Base-by-base conservation (phyloP, 2,888 invertebrate species). In the Amiota communis region DNA sequence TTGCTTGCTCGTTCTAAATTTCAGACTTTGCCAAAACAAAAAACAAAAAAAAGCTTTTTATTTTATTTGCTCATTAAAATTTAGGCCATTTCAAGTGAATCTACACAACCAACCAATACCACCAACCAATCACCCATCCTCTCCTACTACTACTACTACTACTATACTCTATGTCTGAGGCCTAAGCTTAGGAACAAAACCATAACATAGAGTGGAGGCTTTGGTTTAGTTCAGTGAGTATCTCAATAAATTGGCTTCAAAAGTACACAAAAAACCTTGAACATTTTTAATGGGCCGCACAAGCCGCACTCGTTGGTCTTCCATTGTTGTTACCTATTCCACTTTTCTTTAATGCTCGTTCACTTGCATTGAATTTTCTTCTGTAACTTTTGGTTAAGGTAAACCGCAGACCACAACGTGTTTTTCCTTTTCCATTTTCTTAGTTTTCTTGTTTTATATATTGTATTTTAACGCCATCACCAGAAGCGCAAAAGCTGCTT, bases 41-140 rank as follows among this genome's bases (percentile, higher is more conserved):
- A 36, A 36, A 36, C 36, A 36, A 36, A 36, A 36, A 53, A 4
- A 53, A 53, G 3, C 23, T 23, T 15, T 17, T 61, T 61, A 20
- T 70, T 70, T 49, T 48, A 53, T 51, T 64, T 72, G 79, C 86
- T 86, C 86, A 83, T 83, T 86, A 83, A 84, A 83, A 86, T 83
- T 84, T 81, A 81, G 83, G 83, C 86, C 86, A 83, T 77, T 74
- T 72, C 59, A 11, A 48, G 51, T 59, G 57, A 72, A 15, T 20
- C 36, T 23, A 65, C 47, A 56, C 72, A 79, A 74, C 70, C 76
- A 59, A 80, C 73, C 73, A 65, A 71, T 36, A n/a, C n/a, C n/a
- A 23, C 23, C 23, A 23, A 23, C 23, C 23, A 2, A 23, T 1
- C 23, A 23, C 2, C 3, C 23, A 23, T 23, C 23, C 53, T 13